Base-by-base conservation (phyloP, 2,113 vertebrate species). In the Echinops telfairi region DNA sequence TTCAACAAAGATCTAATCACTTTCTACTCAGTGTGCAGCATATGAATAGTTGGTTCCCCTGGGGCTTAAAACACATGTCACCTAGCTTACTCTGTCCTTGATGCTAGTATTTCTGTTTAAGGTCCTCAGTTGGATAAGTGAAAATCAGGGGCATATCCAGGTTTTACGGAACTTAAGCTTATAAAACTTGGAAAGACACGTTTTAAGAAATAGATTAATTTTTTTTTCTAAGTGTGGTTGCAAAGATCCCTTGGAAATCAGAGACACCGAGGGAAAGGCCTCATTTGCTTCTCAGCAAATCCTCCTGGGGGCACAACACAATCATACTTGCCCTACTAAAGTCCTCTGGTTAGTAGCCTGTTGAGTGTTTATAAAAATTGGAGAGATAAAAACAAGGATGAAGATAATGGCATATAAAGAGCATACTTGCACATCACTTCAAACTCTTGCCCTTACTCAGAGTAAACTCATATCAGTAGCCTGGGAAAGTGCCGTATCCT, bases 161-260 rank as follows among this genome's bases (percentile, higher is more conserved):
- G 62, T 64, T 62, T 62, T 62, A 62, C 6, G 60, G 60, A 23
- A 5, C 60, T 6, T 62, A 79, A 77, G 36, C 53, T 85, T 43
- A 60, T 8, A 19, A 0, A 70, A 31, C 62, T 79, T n/a, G 40
- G 22, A 15, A 77, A 17, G 58, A 66, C 22, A 4, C 6, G n/a
- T 15, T 89, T 86, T 16, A 79, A 71, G 60, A 92, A 71, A 68
- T 22, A 82, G 4, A n/a, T n/a, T n/a, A n/a, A n/a, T n/a, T n/a
- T n/a, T n/a, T n/a, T n/a, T n/a, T n/a, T n/a, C n/a, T n/a, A 57
- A 81, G 17, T 15, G 25, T 53, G 43, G 20, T 93, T 80, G 3
- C 10, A 84, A 85, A 15, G n/a, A 62, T 12, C 33, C 88, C 11
- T 43, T 29, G 3, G 15, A 47, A 36, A 31, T 47, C 58, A 47